Conservation (phyloP, 2,113 vertebrate species). For the Oryzias melastigma region DNA sequence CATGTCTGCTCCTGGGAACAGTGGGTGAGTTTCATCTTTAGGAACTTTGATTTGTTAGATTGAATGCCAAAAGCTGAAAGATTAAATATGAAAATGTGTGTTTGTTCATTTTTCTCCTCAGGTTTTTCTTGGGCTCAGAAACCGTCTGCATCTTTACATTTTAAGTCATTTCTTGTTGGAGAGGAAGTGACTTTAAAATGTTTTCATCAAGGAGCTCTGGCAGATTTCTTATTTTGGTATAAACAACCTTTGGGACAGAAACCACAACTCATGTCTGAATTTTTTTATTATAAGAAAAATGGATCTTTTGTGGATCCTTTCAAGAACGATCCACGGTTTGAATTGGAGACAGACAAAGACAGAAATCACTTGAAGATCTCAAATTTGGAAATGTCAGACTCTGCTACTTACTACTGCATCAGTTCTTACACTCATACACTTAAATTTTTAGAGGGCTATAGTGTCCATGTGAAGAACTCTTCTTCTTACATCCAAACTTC, state of each 20-base stretch:
- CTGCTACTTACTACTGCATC: too few relatives aligned
- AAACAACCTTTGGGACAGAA: slow-evolving; percentile 28
- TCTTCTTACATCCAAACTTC: too few relatives aligned
- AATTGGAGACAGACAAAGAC: not conserved
- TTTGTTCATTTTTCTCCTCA: not conserved
- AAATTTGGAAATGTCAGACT: too few relatives aligned
- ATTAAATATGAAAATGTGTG: not conserved
- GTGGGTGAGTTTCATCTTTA: slow-evolving; percentile 15
- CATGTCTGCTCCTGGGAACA: not conserved
- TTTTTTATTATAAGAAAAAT: not conserved
- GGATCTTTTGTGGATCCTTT: slow-evolving; percentile 16
- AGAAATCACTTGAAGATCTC: too few relatives aligned
- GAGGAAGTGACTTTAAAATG: slow-evolving; percentile 31
- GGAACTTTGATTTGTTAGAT: not conserved
- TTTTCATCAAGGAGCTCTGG: rapidly evolving
- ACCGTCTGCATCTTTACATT: not conserved
- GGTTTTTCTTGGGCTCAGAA: too few relatives aligned
- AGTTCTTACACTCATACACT: too few relatives aligned
- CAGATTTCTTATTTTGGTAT: slow-evolving; percentile 38
- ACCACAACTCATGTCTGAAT: slow-evolving; percentile 12
- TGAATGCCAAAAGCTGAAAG: not conserved
- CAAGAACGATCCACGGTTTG: not conserved
- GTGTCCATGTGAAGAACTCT: too few relatives aligned
- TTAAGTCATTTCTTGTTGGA: slow-evolving; percentile 5
- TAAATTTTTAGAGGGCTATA: too few relatives aligned